These are phyloP conservation scores for Aptenodytes forsteri DNA, from an alignment of 2,113 vertebrate species.

Conservation along the genomic window DNA sequence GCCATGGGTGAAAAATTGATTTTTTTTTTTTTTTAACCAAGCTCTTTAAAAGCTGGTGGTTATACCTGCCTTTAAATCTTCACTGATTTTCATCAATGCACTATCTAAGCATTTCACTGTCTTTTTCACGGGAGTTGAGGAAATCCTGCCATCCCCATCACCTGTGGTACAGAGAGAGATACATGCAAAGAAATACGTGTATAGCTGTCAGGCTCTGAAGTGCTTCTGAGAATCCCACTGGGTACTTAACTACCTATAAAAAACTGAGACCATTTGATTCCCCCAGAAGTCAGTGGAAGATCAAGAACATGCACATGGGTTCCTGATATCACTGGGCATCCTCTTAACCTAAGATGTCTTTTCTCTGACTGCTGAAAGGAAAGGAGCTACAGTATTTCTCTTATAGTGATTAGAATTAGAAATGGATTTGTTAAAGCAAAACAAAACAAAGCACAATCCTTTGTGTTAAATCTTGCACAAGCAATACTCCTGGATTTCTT, in stretches of 20 bases:
- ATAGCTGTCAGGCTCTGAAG: neutral
- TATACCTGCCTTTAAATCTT: neutral
- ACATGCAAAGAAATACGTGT: neutral
- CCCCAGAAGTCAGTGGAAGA: neutral
- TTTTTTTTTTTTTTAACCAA: neutral
- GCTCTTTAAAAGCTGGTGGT: neutral
- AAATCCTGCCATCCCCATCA: neutral
- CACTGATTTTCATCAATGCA: neutral
- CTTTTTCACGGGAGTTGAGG: neutral
- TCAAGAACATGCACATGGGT: neutral
- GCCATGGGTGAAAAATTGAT: neutral
- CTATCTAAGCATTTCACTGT: neutral
- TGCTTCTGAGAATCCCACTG: neutral
- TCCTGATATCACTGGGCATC: neutral
- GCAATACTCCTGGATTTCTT: neutral
- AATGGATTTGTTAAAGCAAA: neutral
- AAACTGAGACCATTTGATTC: neutral
- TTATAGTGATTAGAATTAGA: neutral
- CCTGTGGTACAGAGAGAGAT: neutral
- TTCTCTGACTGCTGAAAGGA: neutral
- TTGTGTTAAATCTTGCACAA: neutral
- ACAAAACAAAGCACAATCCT: neutral
- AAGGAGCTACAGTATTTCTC: neutral
- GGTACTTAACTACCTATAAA: neutral
- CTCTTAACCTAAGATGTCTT: neutral